Percentiles rank a stretch among this genome's conserved stretches.
phyloP scores from a whole-genome alignment of 2,888 invertebrate species.

The Masnerella sp. region DNA sequence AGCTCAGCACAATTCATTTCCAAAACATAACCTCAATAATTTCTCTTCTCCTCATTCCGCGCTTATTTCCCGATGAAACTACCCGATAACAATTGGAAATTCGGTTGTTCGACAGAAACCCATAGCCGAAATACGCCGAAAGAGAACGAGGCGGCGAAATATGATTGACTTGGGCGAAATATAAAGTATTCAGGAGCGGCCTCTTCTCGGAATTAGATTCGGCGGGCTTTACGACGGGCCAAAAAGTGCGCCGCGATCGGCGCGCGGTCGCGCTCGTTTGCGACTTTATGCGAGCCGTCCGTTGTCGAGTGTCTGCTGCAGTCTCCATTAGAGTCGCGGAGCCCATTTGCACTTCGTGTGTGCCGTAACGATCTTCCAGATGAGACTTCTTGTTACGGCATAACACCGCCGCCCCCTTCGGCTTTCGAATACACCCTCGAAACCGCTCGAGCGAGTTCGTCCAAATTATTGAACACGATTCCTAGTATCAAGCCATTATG shows the following conservation, averaged over 20 bases:
- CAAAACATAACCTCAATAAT: no score
- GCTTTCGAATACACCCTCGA: no score
- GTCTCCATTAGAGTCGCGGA: constrained; percentile 50
- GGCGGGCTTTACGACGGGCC: constrained; percentile 29
- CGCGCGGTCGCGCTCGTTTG: constrained; percentile 43
- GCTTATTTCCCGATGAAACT: constrained; percentile 6
- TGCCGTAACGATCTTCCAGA: constrained; percentile 58
- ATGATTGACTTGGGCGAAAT: constrained; percentile 53
- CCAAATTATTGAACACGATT: constrained; percentile 35
- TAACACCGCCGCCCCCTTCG: constrained; percentile 10
- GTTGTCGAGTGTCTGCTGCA: constrained; percentile 51
- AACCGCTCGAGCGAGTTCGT: constrained; percentile 14
- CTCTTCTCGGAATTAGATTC: constrained; percentile 54
- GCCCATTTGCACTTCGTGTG: constrained; percentile 58
- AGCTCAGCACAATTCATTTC: no score
- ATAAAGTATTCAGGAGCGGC: constrained; percentile 52
- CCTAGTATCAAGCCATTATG: constrained; percentile 30
- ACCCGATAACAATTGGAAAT: constrained; percentile 30
- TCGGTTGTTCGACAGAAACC: constrained; percentile 12
- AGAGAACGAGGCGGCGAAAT: constrained; percentile 31
- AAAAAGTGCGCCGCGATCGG: constrained; percentile 38
- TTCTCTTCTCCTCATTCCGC: no score
- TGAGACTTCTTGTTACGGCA: constrained; percentile 58
- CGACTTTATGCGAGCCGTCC: constrained; percentile 56
- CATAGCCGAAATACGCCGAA: constrained; percentile 27